These are phyloP conservation scores for Indicator maculatus DNA, from an alignment of 2,113 vertebrate genomes.

Conservation along the genomic window DNA sequence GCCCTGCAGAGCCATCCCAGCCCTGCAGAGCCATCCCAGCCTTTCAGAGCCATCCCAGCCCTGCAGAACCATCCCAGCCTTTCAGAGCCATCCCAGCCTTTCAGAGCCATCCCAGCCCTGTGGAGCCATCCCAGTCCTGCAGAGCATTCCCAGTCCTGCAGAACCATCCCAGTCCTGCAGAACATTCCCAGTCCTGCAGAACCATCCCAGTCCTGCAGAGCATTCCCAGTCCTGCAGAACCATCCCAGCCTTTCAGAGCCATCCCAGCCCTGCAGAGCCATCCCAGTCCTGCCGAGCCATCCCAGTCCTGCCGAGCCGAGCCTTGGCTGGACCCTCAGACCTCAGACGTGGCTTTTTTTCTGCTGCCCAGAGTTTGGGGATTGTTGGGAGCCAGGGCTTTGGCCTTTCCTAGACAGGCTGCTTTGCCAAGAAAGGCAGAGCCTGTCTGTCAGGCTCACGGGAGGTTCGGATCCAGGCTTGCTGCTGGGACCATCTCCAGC, in stretches of 20 bases:
- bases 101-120: fast-evolving
- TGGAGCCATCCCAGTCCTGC: fast-evolving
- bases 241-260: fast-evolving
- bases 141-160: fast-evolving
- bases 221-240: fast-evolving
- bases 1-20: fast-evolving
- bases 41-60: fast-evolving
- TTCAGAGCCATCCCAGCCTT: background rate
- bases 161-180: too few relatives aligned
- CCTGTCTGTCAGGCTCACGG: background rate
- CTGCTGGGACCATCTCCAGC: background rate
- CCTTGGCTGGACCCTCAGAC: background rate
- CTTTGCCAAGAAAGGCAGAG: background rate
- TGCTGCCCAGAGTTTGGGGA: background rate
- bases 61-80: fast-evolving
- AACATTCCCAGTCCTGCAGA: fast-evolving
- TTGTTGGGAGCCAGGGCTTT: background rate
- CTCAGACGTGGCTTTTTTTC: background rate
- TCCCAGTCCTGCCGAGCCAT: background rate
- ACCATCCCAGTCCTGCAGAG: fast-evolving
- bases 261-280: fast-evolving
- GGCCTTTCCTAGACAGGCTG: background rate
- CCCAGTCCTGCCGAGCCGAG: fast-evolving
- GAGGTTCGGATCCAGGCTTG: background rate
- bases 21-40: fast-evolving